A percentile compares a stretch with the other conserved stretches of the same genome.
These are phyloP conservation scores for Megalops atlanticus DNA, from an alignment of 2,113 vertebrate species.

Conservation along the genomic window DNA sequence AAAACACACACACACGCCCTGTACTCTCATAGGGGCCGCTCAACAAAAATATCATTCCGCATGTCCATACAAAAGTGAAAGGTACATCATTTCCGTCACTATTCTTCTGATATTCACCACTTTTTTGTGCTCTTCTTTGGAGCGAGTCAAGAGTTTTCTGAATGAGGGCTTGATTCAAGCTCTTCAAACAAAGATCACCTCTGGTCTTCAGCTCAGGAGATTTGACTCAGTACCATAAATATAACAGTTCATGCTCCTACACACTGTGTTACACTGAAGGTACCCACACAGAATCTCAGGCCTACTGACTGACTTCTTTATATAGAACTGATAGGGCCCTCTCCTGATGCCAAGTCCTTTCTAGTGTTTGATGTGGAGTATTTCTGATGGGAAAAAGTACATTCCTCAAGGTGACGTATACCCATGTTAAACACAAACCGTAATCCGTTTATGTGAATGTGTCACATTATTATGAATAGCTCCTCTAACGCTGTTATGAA, in stretches of 20 bases:
- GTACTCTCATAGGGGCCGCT: neutral
- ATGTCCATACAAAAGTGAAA: neutral
- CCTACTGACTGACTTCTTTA: neutral
- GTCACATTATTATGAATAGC: neutral
- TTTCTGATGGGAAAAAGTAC: neutral
- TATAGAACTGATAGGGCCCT: neutral
- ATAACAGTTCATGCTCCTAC: neutral
- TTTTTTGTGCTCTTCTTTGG: neutral
- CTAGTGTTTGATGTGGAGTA: neutral
- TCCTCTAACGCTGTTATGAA: neutral
- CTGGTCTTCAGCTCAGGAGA: neutral
- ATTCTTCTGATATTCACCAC: constrained; percentile 9
- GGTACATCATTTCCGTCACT: neutral
- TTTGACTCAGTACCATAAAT: neutral
- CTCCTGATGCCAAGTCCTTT: neutral
- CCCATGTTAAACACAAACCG: neutral
- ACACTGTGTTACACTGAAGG: neutral
- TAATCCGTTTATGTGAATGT: neutral
- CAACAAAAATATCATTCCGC: neutral
- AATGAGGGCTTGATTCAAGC: neutral
- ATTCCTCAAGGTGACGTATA: neutral
- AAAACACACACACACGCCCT: neutral
- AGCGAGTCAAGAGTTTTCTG: neutral
- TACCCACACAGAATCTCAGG: neutral
- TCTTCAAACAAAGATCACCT: neutral